Evolutionary conservation across 2,113 vertebrate genomes (phyloP).

Genomic region (Rhegmatorhina hoffmannsi): DNA sequence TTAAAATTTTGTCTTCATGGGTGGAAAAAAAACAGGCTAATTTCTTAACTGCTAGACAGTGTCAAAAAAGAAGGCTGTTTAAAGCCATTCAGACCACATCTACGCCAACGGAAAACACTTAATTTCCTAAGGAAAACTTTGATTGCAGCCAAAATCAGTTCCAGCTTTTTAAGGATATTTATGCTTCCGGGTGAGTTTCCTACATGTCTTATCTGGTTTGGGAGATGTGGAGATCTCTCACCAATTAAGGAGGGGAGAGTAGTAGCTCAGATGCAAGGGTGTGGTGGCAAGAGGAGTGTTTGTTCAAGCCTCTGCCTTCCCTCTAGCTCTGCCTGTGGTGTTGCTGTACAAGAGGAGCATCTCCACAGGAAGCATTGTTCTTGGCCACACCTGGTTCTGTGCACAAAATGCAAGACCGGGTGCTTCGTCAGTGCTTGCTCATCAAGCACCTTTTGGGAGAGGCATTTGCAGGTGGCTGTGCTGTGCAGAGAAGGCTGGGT

Average conservation of each 20-base stretch:
- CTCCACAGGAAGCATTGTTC: rapidly evolving
- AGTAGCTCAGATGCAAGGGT: not conserved
- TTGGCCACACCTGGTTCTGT: not conserved
- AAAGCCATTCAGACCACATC: not conserved
- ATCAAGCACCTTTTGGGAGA: not conserved
- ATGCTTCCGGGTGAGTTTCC: not conserved
- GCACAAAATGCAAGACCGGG: rapidly evolving
- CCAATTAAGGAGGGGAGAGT: not conserved
- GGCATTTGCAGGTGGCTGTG: rapidly evolving
- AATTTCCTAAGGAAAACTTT: constrained; percentile 2
- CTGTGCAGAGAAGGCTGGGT: not conserved
- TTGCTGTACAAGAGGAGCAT: not conserved
- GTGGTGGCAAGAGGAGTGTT: not conserved
- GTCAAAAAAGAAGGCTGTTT: not conserved
- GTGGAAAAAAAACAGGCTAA: not conserved
- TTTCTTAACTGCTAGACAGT: not conserved
- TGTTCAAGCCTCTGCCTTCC: not conserved
- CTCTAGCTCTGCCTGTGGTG: not conserved
- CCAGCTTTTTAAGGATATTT: not conserved
- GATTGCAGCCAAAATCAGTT: not conserved
- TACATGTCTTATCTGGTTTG: not conserved
- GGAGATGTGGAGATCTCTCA: not conserved
- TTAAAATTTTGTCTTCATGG: not conserved
- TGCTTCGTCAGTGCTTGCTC: not conserved
- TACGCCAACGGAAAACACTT: not conserved